phyloP scores from a whole-genome alignment of 2,113 vertebrate species.

The Campylomormyrus numenius region DNA sequence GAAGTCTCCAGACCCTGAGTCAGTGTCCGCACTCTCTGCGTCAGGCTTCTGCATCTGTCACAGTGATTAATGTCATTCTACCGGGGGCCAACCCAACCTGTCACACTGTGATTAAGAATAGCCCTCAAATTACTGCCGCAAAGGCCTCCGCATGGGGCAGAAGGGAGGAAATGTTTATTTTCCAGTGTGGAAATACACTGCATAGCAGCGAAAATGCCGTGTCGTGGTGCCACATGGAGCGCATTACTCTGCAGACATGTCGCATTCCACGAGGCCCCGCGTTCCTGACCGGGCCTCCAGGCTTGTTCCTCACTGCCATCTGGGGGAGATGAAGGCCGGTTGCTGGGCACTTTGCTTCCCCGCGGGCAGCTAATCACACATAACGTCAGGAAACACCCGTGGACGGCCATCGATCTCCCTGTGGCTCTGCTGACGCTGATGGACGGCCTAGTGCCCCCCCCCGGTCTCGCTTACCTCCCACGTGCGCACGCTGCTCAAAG shows the following conservation, averaged over 20 bases:
- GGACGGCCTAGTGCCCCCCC: not conserved
- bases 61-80: conserved; percentile 19
- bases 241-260: not conserved
- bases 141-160: not conserved
- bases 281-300: not conserved
- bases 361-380: not conserved
- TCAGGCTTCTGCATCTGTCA: not conserved
- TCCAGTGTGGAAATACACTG: not conserved
- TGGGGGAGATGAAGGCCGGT: not conserved
- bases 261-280: not conserved
- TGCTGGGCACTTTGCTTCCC: not conserved
- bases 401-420: not conserved
- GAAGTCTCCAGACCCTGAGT: not conserved
- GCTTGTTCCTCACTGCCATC: not conserved
- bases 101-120: conserved; percentile 8
- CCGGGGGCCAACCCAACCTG: not conserved
- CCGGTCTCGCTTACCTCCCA: not conserved
- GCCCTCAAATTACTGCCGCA: not conserved
- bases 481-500: not conserved
- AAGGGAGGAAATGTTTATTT: not conserved
- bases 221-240: not conserved
- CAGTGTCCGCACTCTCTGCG: not conserved
- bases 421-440: not conserved
- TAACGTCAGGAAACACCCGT: not conserved
- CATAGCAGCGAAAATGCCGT: not conserved